These are phyloP conservation scores for Nebria ingens DNA, from an alignment of 1,140 invertebrate species.

Conservation along the genomic window DNA sequence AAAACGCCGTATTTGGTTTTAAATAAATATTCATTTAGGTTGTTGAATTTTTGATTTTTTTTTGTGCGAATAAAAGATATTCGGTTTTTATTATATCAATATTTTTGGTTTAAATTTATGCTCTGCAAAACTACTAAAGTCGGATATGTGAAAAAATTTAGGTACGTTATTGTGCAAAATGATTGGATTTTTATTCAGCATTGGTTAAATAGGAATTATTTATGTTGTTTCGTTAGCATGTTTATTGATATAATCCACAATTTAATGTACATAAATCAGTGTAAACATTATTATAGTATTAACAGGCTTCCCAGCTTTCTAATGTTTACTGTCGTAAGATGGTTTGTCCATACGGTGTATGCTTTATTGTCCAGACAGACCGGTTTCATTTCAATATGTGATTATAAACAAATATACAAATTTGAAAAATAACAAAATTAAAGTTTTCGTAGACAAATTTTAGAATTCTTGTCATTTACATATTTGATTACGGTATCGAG, in stretches of 20 bases:
- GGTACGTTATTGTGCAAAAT: not conserved
- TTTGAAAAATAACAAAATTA: not conserved
- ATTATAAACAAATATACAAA: slow-evolving; percentile 7
- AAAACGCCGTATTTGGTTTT: slow-evolving; percentile 6
- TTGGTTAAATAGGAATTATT: slow-evolving; percentile 3
- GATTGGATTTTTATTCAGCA: not conserved
- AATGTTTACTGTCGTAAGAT: not conserved
- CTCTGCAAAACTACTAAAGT: not conserved
- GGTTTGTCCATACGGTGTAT: not conserved
- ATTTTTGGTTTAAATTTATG: not conserved
- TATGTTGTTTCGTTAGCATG: slow-evolving; percentile 1
- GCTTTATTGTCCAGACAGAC: not conserved
- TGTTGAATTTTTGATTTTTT: not conserved
- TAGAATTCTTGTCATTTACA: not conserved
- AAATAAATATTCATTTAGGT: slow-evolving; percentile 2
- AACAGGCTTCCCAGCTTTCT: not conserved
- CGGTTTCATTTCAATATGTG: not conserved
- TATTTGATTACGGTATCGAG: not conserved
- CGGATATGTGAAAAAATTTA: not conserved
- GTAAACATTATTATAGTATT: not conserved
- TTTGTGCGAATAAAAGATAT: not conserved
- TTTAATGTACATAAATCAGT: slow-evolving; percentile 9
- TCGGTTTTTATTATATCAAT: not conserved
- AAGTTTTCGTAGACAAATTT: not conserved
- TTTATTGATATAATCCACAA: slow-evolving; percentile 6